These are phyloP conservation scores for Abrostola triplasia DNA, from an alignment of 2,888 invertebrate species.

Conservation along the genomic window DNA sequence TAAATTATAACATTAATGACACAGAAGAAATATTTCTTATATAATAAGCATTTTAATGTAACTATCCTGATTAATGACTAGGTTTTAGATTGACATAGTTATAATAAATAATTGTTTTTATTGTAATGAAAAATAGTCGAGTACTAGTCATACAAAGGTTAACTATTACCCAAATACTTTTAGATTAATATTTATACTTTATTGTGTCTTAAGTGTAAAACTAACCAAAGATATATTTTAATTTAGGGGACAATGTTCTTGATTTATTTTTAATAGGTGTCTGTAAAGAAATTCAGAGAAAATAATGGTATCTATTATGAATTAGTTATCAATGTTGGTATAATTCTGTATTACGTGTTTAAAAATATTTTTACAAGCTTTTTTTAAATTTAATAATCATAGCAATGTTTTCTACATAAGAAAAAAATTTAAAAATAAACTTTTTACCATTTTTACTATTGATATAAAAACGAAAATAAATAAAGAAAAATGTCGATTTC, in stretches of 20 bases:
- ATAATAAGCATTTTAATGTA: conserved; percentile 50
- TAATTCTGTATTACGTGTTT: too few species aligned
- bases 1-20: conserved; percentile 6
- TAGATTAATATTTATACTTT: conserved; percentile 15
- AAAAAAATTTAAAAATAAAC: too few species aligned
- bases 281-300: too few species aligned
- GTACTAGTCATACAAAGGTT: conserved; percentile 55
- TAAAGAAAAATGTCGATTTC: too few species aligned
- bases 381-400: too few species aligned
- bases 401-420: too few species aligned
- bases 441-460: too few species aligned
- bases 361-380: too few species aligned
- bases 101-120: conserved; percentile 14
- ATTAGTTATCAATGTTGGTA: too few species aligned
- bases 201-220: conserved; percentile 41
- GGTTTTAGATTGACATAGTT: conserved; percentile 14
- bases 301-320: too few species aligned
- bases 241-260: neutral
- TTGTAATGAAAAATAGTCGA: conserved; percentile 41
- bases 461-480: too few species aligned
- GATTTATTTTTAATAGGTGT: too few species aligned
- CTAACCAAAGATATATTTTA: conserved; percentile 44
- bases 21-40: conserved; percentile 8
- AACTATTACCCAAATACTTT: conserved; percentile 1
- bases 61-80: conserved; percentile 32